phyloP scores from a whole-genome alignment of 2,797 vertebrate genomes.

The Mus caroli region DNA sequence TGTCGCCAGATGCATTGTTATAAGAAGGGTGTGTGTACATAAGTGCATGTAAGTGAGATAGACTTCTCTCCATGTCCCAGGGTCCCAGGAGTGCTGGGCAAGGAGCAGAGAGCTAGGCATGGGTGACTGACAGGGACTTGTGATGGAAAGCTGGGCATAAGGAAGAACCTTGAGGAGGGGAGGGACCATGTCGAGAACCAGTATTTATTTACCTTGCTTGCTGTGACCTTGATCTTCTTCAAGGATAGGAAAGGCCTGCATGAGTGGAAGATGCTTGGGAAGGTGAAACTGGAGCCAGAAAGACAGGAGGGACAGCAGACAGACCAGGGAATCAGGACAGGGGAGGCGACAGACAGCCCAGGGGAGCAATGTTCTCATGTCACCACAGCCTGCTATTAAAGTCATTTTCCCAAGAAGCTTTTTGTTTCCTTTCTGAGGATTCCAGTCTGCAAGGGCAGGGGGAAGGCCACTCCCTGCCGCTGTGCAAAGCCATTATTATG shows the following conservation, averaged over 20 bases:
- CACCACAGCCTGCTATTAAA: background rate
- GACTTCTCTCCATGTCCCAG: background rate
- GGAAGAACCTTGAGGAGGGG: too few relatives aligned
- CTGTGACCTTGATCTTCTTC: background rate
- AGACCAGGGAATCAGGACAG: fast-evolving
- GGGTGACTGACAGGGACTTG: background rate
- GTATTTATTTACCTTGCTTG: fast-evolving
- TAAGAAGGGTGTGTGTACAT: fast-evolving
- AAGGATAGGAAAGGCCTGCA: background rate
- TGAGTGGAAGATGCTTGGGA: fast-evolving
- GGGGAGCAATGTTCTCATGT: background rate
- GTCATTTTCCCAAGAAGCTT: background rate
- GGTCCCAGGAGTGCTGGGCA: background rate
- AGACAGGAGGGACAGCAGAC: fast-evolving
- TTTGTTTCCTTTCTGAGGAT: background rate
- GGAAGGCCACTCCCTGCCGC: fast-evolving
- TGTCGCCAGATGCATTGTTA: background rate
- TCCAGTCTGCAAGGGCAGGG: background rate
- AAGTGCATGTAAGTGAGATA: background rate
- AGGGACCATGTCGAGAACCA: fast-evolving
- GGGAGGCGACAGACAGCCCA: fast-evolving
- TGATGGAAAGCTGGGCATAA: fast-evolving
- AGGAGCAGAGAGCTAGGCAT: background rate
- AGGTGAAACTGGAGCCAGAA: background rate
- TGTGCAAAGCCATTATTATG: background rate